Evolutionary conservation across 1,140 invertebrate species (phyloP).

Genomic region (Drosophila insularis): DNA sequence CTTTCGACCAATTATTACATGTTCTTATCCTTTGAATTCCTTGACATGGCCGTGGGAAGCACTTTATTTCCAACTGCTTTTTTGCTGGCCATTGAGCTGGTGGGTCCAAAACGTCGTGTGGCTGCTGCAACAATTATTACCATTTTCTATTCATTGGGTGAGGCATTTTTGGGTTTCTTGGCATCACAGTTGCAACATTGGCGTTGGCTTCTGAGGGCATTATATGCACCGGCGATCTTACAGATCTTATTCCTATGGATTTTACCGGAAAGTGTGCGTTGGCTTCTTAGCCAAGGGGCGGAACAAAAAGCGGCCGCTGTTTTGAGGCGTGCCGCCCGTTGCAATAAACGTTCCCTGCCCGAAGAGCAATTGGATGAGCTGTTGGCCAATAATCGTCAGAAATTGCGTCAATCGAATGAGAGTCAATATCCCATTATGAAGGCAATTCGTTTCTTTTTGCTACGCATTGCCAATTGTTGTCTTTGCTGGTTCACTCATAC

Average conservation of each 20-base stretch:
- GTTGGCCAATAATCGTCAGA: conserved; percentile 55
- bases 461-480: conserved; percentile 85
- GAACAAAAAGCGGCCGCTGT: conserved; percentile 85
- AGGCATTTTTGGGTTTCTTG: conserved; percentile 86
- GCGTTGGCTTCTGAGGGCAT: conserved; percentile 86
- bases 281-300: conserved; percentile 88
- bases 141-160: conserved; percentile 88
- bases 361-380: conserved; percentile 83
- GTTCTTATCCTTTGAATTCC: conserved; percentile 86
- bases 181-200: conserved; percentile 88
- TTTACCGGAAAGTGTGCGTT: conserved; percentile 87
- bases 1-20: conserved; percentile 86
- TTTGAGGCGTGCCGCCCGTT: conserved; percentile 86
- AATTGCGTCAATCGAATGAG: conserved; percentile 62
- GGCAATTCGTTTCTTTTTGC: conserved; percentile 61
- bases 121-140: conserved; percentile 89
- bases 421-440: conserved; percentile 68
- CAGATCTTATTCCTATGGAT: conserved; percentile 86
- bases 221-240: conserved; percentile 87
- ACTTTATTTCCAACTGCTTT: conserved; percentile 87
- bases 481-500: conserved; percentile 88
- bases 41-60: conserved; percentile 85
- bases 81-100: conserved; percentile 88
- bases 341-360: conserved; percentile 86
- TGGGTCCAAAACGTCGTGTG: conserved; percentile 89